Base-by-base conservation (phyloP, 2,113 vertebrate genomes). In the Oenanthe melanoleuca region DNA sequence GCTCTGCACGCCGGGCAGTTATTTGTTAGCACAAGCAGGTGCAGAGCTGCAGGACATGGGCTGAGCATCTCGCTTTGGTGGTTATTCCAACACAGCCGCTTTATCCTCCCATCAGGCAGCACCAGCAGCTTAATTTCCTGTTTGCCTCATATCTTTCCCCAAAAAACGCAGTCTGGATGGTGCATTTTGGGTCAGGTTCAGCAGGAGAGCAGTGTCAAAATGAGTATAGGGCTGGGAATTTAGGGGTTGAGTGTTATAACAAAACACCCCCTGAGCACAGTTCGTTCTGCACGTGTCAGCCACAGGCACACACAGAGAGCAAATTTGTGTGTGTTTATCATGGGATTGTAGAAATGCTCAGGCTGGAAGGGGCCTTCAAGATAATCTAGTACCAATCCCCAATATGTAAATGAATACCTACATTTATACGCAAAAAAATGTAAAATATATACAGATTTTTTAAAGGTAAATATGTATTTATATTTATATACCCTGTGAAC, bases 21-120 rank as follows among this genome's bases (percentile, higher is more conserved):
- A 19, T 92, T 79, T 80, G 61, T 89, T 66, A 75, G 86, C 22
- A 5, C 74, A 17, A 88, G 88, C 94, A 92, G 95, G 92, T 96
- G 96, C 89, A 93, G 93, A 93, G 95, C 95, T 96, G 94, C 93
- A 60, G 96, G 96, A 97, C 94, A 83, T 11, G 65, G 59, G 80
- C 64, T 59, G 81, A 89, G 91, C 95, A 73, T 65, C 92, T 88
- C 47, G 3, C 66, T 69, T 38, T 26, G 69, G 75, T 49, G 86
- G 28, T 71, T 92, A 60, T 95, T 94, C 96, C 95, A 89, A 16
- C 77, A 57, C 72, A 93, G 92, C 75, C 70, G 16, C 95, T 97
- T 93, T 31, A 71, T 96, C 92, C 86, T 73, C 14, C 6, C 6
- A 19, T 92, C 95, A 92, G 97, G 93, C 95, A 70, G 89, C 57